Percentiles rank a stretch among this genome's conserved stretches.
Conservation (phyloP, 2,797 vertebrate species). For the Takifugu rubripes region DNA sequence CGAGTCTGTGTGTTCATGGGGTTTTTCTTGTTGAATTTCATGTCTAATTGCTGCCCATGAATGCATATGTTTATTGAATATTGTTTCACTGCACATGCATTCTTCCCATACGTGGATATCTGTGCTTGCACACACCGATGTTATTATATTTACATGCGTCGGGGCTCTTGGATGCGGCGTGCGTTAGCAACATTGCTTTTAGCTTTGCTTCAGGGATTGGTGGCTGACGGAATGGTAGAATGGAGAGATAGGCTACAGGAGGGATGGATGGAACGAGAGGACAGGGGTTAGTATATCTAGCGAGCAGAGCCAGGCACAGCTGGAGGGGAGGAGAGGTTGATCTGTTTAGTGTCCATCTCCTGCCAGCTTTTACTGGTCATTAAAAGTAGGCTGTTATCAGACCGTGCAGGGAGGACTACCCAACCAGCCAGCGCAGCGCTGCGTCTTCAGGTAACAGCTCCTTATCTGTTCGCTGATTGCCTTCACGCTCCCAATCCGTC, state of each 20-base stretch:
- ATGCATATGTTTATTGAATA: conserved; percentile 3
- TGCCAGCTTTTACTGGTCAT: conserved; percentile 81
- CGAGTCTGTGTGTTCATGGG: conserved; percentile 18
- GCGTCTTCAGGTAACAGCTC: conserved; percentile 79
- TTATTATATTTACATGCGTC: conserved; percentile 48
- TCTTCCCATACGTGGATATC: conserved; percentile 31
- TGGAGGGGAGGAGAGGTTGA: conserved; percentile 75
- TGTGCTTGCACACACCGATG: conserved; percentile 25
- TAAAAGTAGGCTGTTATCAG: conserved; percentile 81
- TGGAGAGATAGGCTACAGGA: conserved; percentile 50
- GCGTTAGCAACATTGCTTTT: conserved; percentile 39
- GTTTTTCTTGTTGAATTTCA: conserved; percentile 31
- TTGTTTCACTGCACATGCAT: conserved; percentile 35
- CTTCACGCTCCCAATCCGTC: conserved; percentile 77
- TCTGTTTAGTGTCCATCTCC: conserved; percentile 79
- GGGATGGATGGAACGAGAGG: conserved; percentile 56
- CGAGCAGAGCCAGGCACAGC: conserved; percentile 70
- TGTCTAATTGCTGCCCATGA: conserved; percentile 32
- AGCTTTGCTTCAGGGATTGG: conserved; percentile 54
- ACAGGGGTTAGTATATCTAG: conserved; percentile 59
- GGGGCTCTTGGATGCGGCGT: conserved; percentile 34
- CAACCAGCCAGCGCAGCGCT: conserved; percentile 69
- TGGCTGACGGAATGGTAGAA: conserved; percentile 63
- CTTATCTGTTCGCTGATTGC: conserved; percentile 81
- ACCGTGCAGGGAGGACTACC: conserved; percentile 75